phyloP scores from a whole-genome alignment of 2,113 vertebrate species.

The Phasianus colchicus region DNA sequence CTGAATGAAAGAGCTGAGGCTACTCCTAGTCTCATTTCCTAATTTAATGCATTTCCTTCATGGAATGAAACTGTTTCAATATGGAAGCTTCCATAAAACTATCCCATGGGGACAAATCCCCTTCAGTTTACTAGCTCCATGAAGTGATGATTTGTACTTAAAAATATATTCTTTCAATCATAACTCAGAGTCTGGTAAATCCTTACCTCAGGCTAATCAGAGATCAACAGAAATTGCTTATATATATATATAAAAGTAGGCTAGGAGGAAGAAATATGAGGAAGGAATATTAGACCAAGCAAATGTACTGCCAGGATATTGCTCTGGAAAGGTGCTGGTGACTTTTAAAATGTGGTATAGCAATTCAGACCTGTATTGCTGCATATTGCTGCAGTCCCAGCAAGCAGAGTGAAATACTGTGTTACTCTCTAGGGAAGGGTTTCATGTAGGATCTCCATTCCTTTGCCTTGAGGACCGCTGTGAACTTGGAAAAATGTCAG shows the following conservation, averaged over 20 bases:
- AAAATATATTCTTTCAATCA: not conserved
- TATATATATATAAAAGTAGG: no score
- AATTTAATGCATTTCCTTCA: not conserved
- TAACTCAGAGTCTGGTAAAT: not conserved
- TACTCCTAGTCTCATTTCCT: not conserved
- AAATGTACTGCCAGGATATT: not conserved
- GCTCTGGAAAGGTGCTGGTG: not conserved
- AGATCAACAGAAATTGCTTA: not conserved
- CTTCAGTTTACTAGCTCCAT: not conserved
- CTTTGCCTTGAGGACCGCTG: not conserved
- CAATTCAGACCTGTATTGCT: not conserved
- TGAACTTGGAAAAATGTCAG: not conserved
- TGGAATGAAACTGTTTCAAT: not conserved
- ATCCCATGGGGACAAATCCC: not conserved
- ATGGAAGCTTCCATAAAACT: not conserved
- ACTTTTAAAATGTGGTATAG: not conserved
- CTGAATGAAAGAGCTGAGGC: not conserved
- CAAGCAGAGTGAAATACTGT: not conserved
- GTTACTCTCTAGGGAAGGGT: not conserved
- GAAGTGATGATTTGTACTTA: not conserved
- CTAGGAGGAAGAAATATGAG: not conserved
- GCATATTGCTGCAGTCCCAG: not conserved
- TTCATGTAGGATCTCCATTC: not conserved
- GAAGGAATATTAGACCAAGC: not conserved
- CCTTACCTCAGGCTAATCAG: not conserved